phyloP scores from a whole-genome alignment of 1,140 invertebrate genomes.

The Drosophila grimshawi region DNA sequence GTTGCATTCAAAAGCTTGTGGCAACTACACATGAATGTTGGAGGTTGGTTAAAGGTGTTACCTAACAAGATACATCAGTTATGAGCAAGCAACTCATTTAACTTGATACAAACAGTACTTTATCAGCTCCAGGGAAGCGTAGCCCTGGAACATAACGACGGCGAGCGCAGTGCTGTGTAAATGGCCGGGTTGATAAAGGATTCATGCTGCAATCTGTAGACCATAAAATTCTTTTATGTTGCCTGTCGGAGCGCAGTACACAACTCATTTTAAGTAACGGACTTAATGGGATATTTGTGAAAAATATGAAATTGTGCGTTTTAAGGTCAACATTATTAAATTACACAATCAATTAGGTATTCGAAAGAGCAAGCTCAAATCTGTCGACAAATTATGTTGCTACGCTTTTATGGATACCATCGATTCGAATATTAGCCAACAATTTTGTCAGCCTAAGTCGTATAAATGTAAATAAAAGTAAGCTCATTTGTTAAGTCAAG shows the following conservation, averaged over 20 bases:
- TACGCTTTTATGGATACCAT: conserved; percentile 6
- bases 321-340: conserved; percentile 5
- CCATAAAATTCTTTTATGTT: conserved; percentile 31
- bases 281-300: not conserved
- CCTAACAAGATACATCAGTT: conserved; percentile 1
- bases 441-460: conserved; percentile 3
- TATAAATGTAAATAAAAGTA: not conserved
- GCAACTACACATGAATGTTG: not conserved
- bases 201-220: not conserved
- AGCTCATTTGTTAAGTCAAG: not conserved
- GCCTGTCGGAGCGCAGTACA: not conserved
- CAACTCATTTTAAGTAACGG: not conserved
- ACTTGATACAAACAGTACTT: conserved; percentile 24
- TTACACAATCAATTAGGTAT: conserved; percentile 31
- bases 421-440: conserved; percentile 6
- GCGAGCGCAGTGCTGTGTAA: not conserved
- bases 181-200: conserved; percentile 18
- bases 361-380: not conserved
- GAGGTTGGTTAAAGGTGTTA: conserved; percentile 7
- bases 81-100: conserved; percentile 30
- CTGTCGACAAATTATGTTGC: not conserved
- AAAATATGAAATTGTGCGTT: conserved; percentile 21
- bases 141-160: conserved; percentile 12
- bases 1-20: conserved; percentile 8
- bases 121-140: conserved; percentile 25